phyloP scores from a whole-genome alignment of 2,113 vertebrate species.

The Melanerpes aurifrons region DNA sequence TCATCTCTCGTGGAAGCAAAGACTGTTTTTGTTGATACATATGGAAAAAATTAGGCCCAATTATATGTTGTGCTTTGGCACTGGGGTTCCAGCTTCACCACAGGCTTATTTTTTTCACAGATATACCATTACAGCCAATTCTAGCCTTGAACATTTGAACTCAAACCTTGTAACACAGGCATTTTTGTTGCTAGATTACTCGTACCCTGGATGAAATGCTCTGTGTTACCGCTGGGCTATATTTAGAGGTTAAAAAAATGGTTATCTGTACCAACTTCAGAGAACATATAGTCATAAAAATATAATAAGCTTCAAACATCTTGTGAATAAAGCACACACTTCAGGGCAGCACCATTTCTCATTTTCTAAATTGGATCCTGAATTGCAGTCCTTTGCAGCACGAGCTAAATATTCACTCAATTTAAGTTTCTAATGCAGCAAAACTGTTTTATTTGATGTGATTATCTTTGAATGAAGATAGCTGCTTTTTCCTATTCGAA shows the following conservation, averaged over 20 bases:
- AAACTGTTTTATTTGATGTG: neutral
- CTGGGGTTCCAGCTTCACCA: conserved; percentile 72
- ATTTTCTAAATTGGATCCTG: neutral
- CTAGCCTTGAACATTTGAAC: conserved; percentile 78
- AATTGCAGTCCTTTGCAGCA: neutral
- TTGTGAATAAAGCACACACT: conserved; percentile 19
- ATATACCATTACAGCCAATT: conserved; percentile 72
- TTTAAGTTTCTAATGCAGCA: neutral
- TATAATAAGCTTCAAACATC: conserved; percentile 7
- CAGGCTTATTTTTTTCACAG: conserved; percentile 76
- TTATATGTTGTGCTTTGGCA: conserved; percentile 80
- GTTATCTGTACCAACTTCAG: conserved; percentile 38
- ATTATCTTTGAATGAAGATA: neutral
- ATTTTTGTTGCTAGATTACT: conserved; percentile 65
- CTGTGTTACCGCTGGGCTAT: conserved; percentile 32
- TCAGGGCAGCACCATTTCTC: neutral
- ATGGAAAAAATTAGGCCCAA: conserved; percentile 81
- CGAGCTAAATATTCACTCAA: neutral
- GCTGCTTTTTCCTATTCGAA: neutral
- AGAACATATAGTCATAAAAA: conserved; percentile 41
- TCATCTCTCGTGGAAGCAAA: conserved; percentile 76
- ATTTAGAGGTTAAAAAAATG: conserved; percentile 45
- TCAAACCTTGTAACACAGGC: conserved; percentile 70
- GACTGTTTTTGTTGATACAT: conserved; percentile 81
- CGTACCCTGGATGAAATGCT: conserved; percentile 24